These are phyloP conservation scores for Megaceryle maxima DNA, from an alignment of 2,113 vertebrate genomes.

Conservation along the genomic window DNA sequence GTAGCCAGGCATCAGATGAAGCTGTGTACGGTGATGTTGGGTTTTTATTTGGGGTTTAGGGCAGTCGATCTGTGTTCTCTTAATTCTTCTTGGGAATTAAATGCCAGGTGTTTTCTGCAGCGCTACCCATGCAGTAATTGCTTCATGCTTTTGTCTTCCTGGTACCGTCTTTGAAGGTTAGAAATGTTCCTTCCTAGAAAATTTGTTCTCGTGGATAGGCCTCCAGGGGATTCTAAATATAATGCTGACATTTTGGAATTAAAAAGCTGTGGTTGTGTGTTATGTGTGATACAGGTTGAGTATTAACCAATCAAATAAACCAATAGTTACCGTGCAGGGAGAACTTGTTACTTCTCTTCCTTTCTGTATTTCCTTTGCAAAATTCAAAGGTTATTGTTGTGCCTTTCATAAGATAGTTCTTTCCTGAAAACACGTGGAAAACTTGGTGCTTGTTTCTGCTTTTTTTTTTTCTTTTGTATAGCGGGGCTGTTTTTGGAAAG, in stretches of 20 bases:
- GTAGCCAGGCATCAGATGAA: constrained; percentile 88
- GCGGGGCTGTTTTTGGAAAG: background rate
- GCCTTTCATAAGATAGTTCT: background rate
- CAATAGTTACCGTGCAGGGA: background rate
- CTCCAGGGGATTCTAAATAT: background rate
- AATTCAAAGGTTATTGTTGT: background rate
- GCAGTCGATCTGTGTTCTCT: background rate
- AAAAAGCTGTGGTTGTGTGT: background rate
- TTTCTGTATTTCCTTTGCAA: background rate
- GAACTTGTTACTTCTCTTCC: background rate
- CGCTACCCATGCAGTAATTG: background rate
- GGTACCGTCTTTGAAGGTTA: background rate
- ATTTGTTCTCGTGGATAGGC: background rate
- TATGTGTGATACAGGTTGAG: background rate
- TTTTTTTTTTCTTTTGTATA: background rate
- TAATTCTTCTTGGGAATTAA: background rate
- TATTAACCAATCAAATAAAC: background rate
- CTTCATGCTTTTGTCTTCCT: background rate
- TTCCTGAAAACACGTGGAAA: background rate
- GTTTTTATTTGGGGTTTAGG: background rate
- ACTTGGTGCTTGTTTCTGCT: background rate
- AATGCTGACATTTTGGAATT: background rate
- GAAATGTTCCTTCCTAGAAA: background rate
- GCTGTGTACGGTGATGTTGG: constrained; percentile 77
- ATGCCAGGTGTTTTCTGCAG: background rate